A percentile compares a stretch with the other conserved stretches of the same genome.
Evolutionary conservation across 2,888 invertebrate species (phyloP).

Genomic region (Volucella inflata): DNA sequence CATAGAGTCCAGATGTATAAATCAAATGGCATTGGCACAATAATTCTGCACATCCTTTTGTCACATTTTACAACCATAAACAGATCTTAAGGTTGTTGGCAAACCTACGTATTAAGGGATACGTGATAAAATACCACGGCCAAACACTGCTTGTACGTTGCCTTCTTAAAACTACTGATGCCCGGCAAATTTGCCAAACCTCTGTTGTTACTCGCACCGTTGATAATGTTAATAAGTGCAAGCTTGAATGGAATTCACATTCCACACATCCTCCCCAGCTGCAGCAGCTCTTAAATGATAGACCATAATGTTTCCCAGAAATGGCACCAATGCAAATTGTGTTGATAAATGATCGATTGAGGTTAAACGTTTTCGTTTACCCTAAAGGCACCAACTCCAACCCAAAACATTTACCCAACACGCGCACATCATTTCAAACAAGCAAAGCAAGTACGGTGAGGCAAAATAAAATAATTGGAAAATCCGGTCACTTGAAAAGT

Average conservation of each 20-base stretch:
- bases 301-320: constrained; percentile 63
- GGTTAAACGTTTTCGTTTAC: constrained; percentile 70
- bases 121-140: too few relatives aligned
- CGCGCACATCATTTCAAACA: constrained; percentile 27
- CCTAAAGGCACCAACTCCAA: neutral
- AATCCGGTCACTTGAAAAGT: constrained; percentile 59
- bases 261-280: constrained; percentile 40
- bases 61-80: too few relatives aligned
- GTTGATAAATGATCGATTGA: constrained; percentile 76
- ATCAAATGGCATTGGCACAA: too few relatives aligned
- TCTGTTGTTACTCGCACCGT: constrained; percentile 65
- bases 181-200: constrained; percentile 46
- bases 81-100: too few relatives aligned
- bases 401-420: too few relatives aligned
- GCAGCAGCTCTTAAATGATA: constrained; percentile 54
- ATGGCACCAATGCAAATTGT: constrained; percentile 71
- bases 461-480: constrained; percentile 64
- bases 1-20: too few relatives aligned
- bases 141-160: too few relatives aligned
- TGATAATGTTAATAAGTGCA: constrained; percentile 56
- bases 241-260: constrained; percentile 55
- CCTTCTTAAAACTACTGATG: neutral
- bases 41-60: too few relatives aligned
- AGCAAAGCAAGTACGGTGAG: constrained; percentile 13
- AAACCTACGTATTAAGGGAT: too few relatives aligned